These are phyloP conservation scores for Macrotus californicus DNA, from an alignment of 2,113 vertebrate genomes.

Conservation along the genomic window DNA sequence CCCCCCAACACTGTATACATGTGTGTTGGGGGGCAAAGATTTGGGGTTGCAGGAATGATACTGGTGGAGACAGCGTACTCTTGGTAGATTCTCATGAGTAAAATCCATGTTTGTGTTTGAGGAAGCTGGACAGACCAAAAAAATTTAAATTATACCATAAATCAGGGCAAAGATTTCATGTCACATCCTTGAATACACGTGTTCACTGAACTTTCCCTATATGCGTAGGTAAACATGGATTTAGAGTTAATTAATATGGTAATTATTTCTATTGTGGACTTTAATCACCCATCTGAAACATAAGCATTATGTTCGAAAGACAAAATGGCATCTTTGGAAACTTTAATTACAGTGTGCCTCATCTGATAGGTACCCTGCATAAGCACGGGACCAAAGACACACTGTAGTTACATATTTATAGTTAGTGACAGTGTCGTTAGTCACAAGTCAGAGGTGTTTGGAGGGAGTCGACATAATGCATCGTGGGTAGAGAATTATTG, in stretches of 20 bases:
- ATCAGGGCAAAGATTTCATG: background rate
- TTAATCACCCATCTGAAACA: background rate
- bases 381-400: background rate
- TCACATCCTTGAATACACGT: background rate
- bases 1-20: background rate
- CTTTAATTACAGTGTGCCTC: slow-evolving; percentile 14
- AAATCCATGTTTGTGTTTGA: background rate
- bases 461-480: background rate
- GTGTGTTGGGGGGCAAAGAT: too few species aligned
- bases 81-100: background rate
- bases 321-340: background rate
- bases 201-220: background rate
- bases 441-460: background rate
- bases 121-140: background rate
- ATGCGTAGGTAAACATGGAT: background rate
- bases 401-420: background rate
- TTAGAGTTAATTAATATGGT: background rate
- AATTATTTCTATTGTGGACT: slow-evolving; percentile 31
- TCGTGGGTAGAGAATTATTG: background rate
- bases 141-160: background rate
- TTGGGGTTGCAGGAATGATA: background rate
- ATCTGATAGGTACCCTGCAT: background rate
- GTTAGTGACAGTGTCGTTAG: background rate
- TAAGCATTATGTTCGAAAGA: background rate
- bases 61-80: background rate